Evolutionary conservation across 2,113 vertebrate genomes (phyloP), one percentile per base, ranked within the genome.

Genomic region (Pogona vitticeps): DNA sequence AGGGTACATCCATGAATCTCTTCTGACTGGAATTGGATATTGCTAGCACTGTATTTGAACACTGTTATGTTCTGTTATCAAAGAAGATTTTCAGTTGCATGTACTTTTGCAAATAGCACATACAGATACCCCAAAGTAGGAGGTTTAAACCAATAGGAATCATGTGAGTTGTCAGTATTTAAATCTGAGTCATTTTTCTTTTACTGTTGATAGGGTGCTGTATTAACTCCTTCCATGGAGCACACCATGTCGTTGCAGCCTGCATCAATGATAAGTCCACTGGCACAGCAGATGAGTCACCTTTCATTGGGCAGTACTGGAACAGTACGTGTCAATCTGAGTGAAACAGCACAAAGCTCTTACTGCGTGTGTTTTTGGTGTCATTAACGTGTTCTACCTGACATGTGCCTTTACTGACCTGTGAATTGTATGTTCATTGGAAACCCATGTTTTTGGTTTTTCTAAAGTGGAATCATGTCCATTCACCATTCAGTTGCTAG

Each of bases 211-310:
- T 26, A 99, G 99, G 98, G 98, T 96, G 98, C 98, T 90, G 97
- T 99, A 93, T 91, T 99, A 96, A 99, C 99, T 92, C 99, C 99
- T 95, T 99, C 99, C 89, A 98, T 99, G 97, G 99, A 99, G 94
- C 98, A 98, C 79, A 98, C 98, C 86, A 97, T 99, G 98, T 98
- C 98, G 97, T 97, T 99, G 97, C 99, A 99, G 95, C 98, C 98
- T 3, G 89, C 98, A 6, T 98, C 98, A 0, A 98, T 99, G 97
- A 98, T 99, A 93, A 96, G 95, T 91, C 99, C 98, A 59, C 95
- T 99, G 92, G 93, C 98, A 76, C 99, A 99, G 96, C 98, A 99
- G 93, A 99, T 99, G 98, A 97, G 97, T 98, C 98, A 99, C 88
- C 97, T 99, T 91, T 98, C 99, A 77, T 92, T 99, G 94, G 97